Percentiles rank a stretch among this genome's conserved stretches.
Evolutionary conservation across 2,888 invertebrate species (phyloP).

Genomic region (Euplagia quadripunctaria): DNA sequence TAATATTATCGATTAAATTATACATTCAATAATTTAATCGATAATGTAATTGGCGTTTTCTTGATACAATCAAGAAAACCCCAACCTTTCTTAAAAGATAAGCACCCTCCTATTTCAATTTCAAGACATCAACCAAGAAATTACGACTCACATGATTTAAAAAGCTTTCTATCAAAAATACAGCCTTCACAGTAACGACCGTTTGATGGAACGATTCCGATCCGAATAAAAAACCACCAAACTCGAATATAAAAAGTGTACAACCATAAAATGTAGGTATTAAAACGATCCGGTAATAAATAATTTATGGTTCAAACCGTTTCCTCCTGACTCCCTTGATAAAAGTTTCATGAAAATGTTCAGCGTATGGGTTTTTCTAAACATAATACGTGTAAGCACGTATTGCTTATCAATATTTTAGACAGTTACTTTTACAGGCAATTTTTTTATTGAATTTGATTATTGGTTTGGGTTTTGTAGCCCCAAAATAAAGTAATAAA

Average conservation of each 20-base stretch:
- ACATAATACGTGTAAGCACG: conserved; percentile 48
- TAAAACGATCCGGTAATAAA: conserved; percentile 62
- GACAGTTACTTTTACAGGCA: conserved; percentile 34
- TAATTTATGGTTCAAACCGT: conserved; percentile 57
- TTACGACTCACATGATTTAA: conserved; percentile 30
- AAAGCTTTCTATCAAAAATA: conserved; percentile 33
- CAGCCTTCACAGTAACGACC: conserved; percentile 37
- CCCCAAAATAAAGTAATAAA: conserved; percentile 11
- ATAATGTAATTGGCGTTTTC: too few species aligned
- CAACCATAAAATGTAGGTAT: conserved; percentile 58
- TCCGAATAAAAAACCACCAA: conserved; percentile 54
- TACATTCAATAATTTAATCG: background rate
- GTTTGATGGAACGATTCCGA: conserved; percentile 54
- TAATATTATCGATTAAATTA: background rate
- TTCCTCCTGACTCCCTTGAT: conserved; percentile 52
- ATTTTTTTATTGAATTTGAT: conserved; percentile 50
- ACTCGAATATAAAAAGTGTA: conserved; percentile 56
- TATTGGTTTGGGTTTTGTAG: conserved; percentile 25
- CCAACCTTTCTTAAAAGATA: background rate
- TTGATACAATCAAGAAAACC: background rate
- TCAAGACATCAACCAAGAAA: conserved; percentile 19
- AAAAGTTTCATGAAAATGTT: conserved; percentile 61
- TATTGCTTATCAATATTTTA: conserved; percentile 51
- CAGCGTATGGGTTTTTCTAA: conserved; percentile 54
- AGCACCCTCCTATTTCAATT: conserved; percentile 17